Evolutionary conservation across 2,113 vertebrate species (phyloP), one percentile per base, ranked within the genome.

Genomic region (Origma solitaria): DNA sequence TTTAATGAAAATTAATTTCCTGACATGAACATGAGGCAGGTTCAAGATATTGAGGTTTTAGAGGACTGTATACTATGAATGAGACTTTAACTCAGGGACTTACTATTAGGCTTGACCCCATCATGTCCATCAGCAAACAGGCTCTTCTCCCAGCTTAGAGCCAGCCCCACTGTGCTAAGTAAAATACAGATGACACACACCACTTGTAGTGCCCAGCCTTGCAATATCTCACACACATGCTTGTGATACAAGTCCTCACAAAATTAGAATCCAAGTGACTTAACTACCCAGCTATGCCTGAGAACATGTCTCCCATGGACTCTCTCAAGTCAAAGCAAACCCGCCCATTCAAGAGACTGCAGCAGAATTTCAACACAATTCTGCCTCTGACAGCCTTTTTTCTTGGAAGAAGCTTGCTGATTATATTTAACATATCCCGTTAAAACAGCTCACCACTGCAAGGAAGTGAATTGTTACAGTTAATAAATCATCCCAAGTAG

Each of bases 181-280:
- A 38, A 86, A 92, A 92, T 23, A 35, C 1, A 86, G 75, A 95
- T 89, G 78, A 91, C 70, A 90, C 54, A 73, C 7, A 66, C 5
- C 45, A 51, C 22, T 61, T 49, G 42, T 6, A 71, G 64, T 31
- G 65, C 57, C 61, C 49, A 79, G 75, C 50, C 78, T 45, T 53
- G 58, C 66, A 92, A 1, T 62, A 66, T 40, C 58, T 81, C 88
- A 81, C 0, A 0, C 38, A 44, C 51, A 31, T 15, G 58, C 75
- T 49, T 80, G 35, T 13, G 8, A 86, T 47, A 82, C 71, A 90
- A 96, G 75, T 62, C 85, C 76, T 78, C 81, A 47, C 76, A 83
- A 96, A 92, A 95, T 93, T 80, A 85, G 75, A 91, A 86, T 69
- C 30, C 79, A 65, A 95, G 82, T 90, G 90, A 96, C 87, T 83